These are phyloP conservation scores for Drosophila fungiperda DNA, from an alignment of 2,888 invertebrate genomes.

Conservation along the genomic window DNA sequence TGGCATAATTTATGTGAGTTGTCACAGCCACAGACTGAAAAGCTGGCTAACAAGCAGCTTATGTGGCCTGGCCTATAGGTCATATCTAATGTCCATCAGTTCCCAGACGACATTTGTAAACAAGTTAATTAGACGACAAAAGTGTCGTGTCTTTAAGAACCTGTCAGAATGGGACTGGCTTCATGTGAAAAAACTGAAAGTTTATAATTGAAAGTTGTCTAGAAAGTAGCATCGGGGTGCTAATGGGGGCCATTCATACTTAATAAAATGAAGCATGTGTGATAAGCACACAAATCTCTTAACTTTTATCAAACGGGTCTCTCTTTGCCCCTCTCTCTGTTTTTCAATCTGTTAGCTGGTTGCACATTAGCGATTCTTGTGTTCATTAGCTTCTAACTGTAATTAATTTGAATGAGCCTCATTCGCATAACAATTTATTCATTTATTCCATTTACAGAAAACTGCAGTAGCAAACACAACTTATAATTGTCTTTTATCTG, in stretches of 20 bases:
- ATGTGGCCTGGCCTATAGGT: slow-evolving; percentile 23
- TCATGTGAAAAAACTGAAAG: slow-evolving; percentile 62
- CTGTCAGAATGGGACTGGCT: slow-evolving; percentile 36
- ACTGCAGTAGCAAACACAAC: background rate
- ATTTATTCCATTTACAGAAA: slow-evolving; percentile 45
- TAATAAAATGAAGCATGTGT: slow-evolving; percentile 54
- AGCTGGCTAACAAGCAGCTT: slow-evolving; percentile 23
- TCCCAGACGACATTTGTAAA: slow-evolving; percentile 49
- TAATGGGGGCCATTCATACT: slow-evolving; percentile 52
- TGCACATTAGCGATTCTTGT: slow-evolving; percentile 61
- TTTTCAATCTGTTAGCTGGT: slow-evolving; percentile 7
- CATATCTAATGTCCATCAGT: slow-evolving; percentile 14
- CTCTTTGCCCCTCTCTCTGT: background rate
- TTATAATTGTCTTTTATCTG: slow-evolving; percentile 29
- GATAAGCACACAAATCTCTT: slow-evolving; percentile 19
- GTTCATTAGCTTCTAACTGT: slow-evolving; percentile 65
- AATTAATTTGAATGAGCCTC: slow-evolving; percentile 40
- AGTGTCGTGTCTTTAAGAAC: slow-evolving; percentile 47
- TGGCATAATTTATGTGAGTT: slow-evolving; percentile 4
- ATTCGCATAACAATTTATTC: slow-evolving; percentile 54
- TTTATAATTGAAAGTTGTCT: slow-evolving; percentile 61
- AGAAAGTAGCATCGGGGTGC: slow-evolving; percentile 58
- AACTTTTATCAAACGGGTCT: slow-evolving; percentile 8
- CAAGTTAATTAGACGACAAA: slow-evolving; percentile 23
- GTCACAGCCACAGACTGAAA: background rate